Evolutionary conservation across 2,797 vertebrate species (phyloP).

Genomic region (Tokudaia muenninki): DNA sequence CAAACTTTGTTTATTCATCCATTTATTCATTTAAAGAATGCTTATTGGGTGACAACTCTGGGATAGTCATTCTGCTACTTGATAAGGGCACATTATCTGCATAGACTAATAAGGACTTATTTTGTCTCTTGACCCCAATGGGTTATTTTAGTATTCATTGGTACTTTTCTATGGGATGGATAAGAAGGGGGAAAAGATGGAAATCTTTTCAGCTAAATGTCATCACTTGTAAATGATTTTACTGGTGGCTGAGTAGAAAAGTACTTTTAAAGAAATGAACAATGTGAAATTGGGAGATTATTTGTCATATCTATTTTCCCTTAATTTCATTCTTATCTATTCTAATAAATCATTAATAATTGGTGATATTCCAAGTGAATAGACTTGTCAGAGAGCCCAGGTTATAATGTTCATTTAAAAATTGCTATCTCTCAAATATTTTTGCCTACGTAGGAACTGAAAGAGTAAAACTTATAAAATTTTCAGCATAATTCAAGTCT

Average conservation of each 20-base stretch:
- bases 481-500: constrained; percentile 54
- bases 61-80: constrained; percentile 41
- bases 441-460: constrained; percentile 54
- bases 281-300: constrained; percentile 77
- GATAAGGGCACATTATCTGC: constrained; percentile 33
- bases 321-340: constrained; percentile 68
- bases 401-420: constrained; percentile 64
- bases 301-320: constrained; percentile 78
- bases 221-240: constrained; percentile 79
- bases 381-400: constrained; percentile 45
- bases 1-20: constrained; percentile 55
- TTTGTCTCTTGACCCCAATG: constrained; percentile 63
- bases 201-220: constrained; percentile 80
- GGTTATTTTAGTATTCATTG: constrained; percentile 74
- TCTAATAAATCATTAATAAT: constrained; percentile 78
- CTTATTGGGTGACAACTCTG: neutral
- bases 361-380: constrained; percentile 61
- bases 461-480: constrained; percentile 62
- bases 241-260: constrained; percentile 72
- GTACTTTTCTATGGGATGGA: constrained; percentile 69
- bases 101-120: constrained; percentile 63
- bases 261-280: constrained; percentile 76
- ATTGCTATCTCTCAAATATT: constrained; percentile 49
- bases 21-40: constrained; percentile 52
- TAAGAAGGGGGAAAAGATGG: constrained; percentile 16